Base-by-base conservation (phyloP, 2,888 invertebrate genomes). In the Mellilla xanthometata region DNA sequence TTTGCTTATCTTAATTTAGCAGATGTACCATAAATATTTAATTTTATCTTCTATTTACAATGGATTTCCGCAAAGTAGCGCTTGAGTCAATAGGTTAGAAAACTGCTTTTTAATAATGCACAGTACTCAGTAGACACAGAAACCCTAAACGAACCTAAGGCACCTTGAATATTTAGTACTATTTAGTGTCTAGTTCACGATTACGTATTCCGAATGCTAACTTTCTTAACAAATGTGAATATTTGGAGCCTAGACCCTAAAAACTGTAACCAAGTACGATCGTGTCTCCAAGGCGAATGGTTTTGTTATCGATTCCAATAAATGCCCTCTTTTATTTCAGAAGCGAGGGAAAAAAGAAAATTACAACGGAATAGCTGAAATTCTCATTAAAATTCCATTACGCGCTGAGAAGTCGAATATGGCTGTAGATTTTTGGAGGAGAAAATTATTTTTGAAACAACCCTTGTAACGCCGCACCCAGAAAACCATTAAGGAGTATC, bases 321-420 rank as follows among this genome's bases (percentile, higher is more conserved):
- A 78, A 76, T 72, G 72, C 65, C 70, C 63, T 68, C 69, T 68
- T 75, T 77, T 76, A 74, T 76, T 76, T 76, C 67, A 68, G 60
- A 39, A 55, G 47, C 56, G 54, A 58, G 49, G 52, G 44, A 56
- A 58, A n/a, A 65, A 72, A 66, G 63, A 76, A 48, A 48, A 78
- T 75, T 74, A 73, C 72, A 65, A 55, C 58, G 39, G 72, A 72
- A 68, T 68, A 69, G 72, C 73, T 71, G 74, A 78, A 81, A 72
- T 79, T 74, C 81, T 82, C 81, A 81, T 81, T 82, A 81, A 81
- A 81, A 82, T 82, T 81, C 81, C 81, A 81, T 82, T 81, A 82
- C 69, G 68, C 50, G 58, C 63, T 65, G 62, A 63, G 58, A 40
- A 47, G 62, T 68, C 58, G 67, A 76, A 73, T 75, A 73, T 69